phyloP scores from a whole-genome alignment of 2,888 invertebrate genomes.

The Odontomyia ornata region DNA sequence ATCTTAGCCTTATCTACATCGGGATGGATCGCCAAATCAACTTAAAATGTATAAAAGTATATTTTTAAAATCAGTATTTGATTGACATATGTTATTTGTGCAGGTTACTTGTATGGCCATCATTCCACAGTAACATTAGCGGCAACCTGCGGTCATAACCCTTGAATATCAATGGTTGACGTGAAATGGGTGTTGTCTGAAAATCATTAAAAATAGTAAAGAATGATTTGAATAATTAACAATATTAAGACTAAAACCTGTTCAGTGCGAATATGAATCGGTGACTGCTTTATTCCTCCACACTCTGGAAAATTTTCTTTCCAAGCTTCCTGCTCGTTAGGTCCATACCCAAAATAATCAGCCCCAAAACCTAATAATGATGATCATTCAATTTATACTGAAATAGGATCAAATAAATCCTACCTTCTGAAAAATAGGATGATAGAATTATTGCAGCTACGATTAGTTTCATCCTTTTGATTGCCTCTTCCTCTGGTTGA shows the following conservation, averaged over 20 bases:
- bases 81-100: neutral
- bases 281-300: slow-evolving; percentile 4
- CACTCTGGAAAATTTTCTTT: neutral
- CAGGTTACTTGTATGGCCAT: slow-evolving; percentile 20
- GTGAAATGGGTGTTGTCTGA: neutral
- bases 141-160: neutral
- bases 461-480: no score
- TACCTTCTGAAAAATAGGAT: no score
- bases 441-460: no score
- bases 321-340: neutral
- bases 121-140: neutral
- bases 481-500: no score
- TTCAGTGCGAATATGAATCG: neutral
- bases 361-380: neutral
- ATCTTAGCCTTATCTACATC: neutral
- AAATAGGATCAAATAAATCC: no score
- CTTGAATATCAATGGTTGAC: neutral
- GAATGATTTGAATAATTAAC: no score
- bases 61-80: neutral
- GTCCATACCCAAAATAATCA: slow-evolving; percentile 12
- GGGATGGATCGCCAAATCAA: neutral
- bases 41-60: neutral
- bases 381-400: no score
- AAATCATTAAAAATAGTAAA: no score
- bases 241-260: no score